phyloP scores from a whole-genome alignment of 2,797 vertebrate genomes.

The Pteropus rufus region DNA sequence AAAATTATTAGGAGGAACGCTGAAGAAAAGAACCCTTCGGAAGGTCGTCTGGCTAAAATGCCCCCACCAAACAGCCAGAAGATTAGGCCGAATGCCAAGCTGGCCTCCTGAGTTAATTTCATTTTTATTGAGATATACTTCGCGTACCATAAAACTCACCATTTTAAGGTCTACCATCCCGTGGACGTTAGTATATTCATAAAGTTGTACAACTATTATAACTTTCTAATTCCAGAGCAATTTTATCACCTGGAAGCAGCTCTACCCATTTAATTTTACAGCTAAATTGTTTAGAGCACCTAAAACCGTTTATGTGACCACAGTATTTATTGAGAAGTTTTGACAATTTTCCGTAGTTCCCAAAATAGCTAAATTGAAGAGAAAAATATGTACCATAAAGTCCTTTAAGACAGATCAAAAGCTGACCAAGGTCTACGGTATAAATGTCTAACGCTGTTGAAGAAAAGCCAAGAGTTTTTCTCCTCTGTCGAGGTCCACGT shows the following conservation, averaged over 20 bases:
- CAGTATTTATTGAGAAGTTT: neutral
- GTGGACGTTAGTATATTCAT: neutral
- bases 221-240: neutral
- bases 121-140: neutral
- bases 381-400: neutral
- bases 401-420: neutral
- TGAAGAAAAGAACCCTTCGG: neutral
- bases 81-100: too few species aligned
- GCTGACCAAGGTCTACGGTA: neutral
- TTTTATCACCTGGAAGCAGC: fast-evolving
- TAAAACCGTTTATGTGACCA: neutral
- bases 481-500: neutral
- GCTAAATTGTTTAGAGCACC: neutral
- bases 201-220: fast-evolving
- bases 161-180: neutral
- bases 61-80: too few species aligned
- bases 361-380: neutral
- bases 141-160: neutral
- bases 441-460: neutral
- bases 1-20: neutral
- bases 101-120: neutral
- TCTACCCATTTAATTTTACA: neutral
- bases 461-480: neutral
- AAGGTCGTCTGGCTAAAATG: neutral
- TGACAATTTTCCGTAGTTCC: neutral